phyloP scores from a whole-genome alignment of 1,140 invertebrate genomes.

The Caerostris extrusa region DNA sequence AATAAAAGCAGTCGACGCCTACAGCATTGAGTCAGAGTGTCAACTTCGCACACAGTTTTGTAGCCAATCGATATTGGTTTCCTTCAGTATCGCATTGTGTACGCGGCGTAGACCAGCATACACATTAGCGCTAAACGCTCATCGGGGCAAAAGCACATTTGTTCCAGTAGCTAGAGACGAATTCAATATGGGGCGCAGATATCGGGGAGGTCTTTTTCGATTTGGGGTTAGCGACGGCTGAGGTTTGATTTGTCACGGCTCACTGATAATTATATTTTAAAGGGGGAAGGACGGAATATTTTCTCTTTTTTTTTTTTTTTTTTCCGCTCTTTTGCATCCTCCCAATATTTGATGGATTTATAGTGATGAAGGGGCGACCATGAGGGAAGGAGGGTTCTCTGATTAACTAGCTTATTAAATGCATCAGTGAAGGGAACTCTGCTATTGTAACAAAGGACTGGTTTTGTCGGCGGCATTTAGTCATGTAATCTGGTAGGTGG shows the following conservation, averaged over 20 bases:
- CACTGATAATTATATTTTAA: conserved; percentile 32
- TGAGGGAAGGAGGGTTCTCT: not conserved
- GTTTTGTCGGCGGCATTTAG: not conserved
- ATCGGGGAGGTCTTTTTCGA: conserved; percentile 25
- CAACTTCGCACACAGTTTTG: conserved; percentile 39
- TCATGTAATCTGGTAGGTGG: not conserved
- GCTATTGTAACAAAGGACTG: not conserved
- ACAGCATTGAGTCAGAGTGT: not conserved
- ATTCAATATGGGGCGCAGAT: conserved; percentile 52
- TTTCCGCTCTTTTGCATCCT: no score
- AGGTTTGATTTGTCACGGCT: conserved; percentile 33
- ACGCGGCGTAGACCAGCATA: not conserved
- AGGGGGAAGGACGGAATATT: not conserved
- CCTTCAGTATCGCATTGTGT: not conserved
- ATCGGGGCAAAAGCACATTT: conserved; percentile 45
- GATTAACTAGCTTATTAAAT: not conserved
- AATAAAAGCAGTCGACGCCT: not conserved
- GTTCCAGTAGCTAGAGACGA: conserved; percentile 47
- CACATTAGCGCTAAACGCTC: conserved; percentile 62
- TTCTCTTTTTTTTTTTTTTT: no score
- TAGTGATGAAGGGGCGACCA: not conserved
- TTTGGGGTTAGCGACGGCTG: conserved; percentile 3
- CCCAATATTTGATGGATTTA: not conserved
- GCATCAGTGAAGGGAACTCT: not conserved
- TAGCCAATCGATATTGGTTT: conserved; percentile 52